phyloP scores from a whole-genome alignment of 2,888 invertebrate species.

The Lithophane leautieri region DNA sequence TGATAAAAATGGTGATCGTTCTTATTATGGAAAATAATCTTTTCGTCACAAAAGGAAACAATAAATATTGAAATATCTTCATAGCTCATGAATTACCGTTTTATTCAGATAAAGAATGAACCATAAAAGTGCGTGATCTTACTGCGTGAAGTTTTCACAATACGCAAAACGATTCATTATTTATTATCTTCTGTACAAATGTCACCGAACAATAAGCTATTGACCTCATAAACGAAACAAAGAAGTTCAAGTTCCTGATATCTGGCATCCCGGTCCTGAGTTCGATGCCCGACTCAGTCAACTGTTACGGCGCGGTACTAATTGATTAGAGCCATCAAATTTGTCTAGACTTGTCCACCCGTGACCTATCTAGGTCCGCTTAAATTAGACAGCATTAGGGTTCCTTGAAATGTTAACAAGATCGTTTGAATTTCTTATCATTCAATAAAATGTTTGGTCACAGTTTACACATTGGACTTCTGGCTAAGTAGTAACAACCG shows the following conservation, averaged over 20 bases:
- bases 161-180: conserved; percentile 45
- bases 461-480: no score
- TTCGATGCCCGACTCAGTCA: conserved; percentile 80
- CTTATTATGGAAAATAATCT: neutral
- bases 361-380: conserved; percentile 78
- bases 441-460: neutral
- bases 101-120: neutral
- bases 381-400: conserved; percentile 65
- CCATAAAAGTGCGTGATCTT: conserved; percentile 32
- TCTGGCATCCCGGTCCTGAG: conserved; percentile 69
- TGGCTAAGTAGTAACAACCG: no score
- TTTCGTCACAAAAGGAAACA: neutral
- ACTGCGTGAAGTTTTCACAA: conserved; percentile 43
- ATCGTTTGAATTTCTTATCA: neutral
- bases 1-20: neutral
- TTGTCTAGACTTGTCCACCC: conserved; percentile 79
- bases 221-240: conserved; percentile 72
- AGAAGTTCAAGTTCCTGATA: conserved; percentile 70
- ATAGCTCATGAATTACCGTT: conserved; percentile 1
- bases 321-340: conserved; percentile 81
- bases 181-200: conserved; percentile 45
- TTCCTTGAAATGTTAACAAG: conserved; percentile 18
- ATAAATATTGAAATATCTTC: neutral
- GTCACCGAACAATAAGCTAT: conserved; percentile 65
- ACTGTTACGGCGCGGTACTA: conserved; percentile 78